Evolutionary conservation across 2,797 vertebrate species (phyloP).

Genomic region (Microchirus variegatus): DNA sequence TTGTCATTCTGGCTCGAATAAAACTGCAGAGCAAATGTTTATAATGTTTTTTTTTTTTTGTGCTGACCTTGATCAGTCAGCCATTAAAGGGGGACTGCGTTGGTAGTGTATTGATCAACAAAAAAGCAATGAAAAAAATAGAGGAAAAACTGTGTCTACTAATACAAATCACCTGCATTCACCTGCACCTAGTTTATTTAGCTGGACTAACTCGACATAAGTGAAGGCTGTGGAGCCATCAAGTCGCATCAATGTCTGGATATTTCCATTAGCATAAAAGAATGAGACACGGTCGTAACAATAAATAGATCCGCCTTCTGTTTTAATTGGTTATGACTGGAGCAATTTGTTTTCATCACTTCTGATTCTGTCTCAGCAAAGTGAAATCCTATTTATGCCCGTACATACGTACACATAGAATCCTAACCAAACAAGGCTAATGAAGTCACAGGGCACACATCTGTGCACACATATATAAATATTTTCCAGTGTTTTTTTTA

Average conservation of each 20-base stretch:
- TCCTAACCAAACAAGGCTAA: conserved; percentile 16
- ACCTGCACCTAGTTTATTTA: conserved; percentile 23
- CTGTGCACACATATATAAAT: conserved; percentile 1
- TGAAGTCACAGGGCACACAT: conserved; percentile 6
- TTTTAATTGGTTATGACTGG: conserved; percentile 34
- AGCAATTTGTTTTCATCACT: conserved; percentile 20
- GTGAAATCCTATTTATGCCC: conserved; percentile 6
- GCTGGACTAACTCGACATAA: conserved; percentile 23
- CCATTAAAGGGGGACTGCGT: conserved; percentile 49
- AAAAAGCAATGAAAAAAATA: conserved; percentile 42
- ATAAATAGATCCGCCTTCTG: not conserved
- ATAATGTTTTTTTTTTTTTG: too few species aligned
- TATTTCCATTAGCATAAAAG: conserved; percentile 38
- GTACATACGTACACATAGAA: conserved; percentile 9
- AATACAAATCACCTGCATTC: conserved; percentile 19
- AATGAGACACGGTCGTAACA: not conserved
- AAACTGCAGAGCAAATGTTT: conserved; percentile 28
- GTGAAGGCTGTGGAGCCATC: conserved; percentile 38
- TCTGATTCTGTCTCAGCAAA: conserved; percentile 1
- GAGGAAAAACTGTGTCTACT: conserved; percentile 18
- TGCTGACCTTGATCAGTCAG: conserved; percentile 42
- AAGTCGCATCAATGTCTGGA: conserved; percentile 31
- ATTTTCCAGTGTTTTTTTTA: conserved; percentile 16
- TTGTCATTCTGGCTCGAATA: conserved; percentile 24
- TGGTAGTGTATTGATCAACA: conserved; percentile 60